Conservation (phyloP, 2,113 vertebrate genomes). For the Athene noctua region DNA sequence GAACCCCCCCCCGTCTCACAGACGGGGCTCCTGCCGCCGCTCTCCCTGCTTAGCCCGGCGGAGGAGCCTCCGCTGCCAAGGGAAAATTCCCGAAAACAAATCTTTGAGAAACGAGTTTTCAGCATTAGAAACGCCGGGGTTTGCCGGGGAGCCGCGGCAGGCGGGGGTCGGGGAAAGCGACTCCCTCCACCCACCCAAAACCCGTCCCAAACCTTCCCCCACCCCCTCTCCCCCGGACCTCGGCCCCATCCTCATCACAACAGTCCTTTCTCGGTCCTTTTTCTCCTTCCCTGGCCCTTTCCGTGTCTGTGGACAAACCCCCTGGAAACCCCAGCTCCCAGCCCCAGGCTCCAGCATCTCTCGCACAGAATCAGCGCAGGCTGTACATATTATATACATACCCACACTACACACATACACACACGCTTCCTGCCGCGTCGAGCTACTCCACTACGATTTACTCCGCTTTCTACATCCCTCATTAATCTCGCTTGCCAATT, state of each 20-base stretch:
- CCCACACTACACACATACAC: not conserved
- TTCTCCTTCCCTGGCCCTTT: not conserved
- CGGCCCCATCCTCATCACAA: not conserved
- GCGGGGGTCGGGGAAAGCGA: not conserved
- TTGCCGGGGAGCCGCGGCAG: not conserved
- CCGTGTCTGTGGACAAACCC: not conserved
- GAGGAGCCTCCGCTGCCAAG: not conserved
- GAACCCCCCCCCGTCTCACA: not conserved
- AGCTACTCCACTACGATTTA: not conserved
- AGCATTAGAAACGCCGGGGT: not conserved
- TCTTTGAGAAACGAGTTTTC: not conserved
- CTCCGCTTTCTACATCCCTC: not conserved
- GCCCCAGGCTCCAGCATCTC: not conserved
- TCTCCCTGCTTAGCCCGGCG: no score
- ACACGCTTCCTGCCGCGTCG: not conserved
- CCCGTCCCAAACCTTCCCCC: not conserved
- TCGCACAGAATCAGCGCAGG: rapidly evolving
- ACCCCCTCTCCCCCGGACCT: no score
- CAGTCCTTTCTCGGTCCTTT: not conserved
- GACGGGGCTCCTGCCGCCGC: not conserved
- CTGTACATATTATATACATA: rapidly evolving
- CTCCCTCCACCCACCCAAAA: not conserved
- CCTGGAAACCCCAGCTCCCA: not conserved
- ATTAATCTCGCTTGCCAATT: not conserved
- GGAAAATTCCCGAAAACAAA: not conserved